Evolutionary conservation across 2,113 vertebrate genomes (phyloP).

Genomic region (Saccopteryx leptura): DNA sequence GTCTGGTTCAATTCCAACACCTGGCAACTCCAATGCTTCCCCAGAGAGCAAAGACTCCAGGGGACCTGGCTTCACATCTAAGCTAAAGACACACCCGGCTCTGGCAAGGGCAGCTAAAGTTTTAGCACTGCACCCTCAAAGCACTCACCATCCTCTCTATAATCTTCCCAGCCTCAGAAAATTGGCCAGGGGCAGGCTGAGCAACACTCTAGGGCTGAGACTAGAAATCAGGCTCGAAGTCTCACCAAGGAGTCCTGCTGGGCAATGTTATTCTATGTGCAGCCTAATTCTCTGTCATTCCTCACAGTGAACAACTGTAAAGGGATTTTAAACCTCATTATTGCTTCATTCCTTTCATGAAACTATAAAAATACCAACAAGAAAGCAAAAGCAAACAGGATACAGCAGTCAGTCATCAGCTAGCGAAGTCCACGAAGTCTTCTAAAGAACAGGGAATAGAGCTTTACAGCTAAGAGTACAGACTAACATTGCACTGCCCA

Average conservation of each 20-base stretch:
- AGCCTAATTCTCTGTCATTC: not conserved
- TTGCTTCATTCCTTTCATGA: not conserved
- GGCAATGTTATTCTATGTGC: accelerated
- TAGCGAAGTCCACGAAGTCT: not conserved
- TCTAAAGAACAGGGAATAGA: not conserved
- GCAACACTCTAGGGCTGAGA: not conserved
- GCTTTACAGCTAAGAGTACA: not conserved
- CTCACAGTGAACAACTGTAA: not conserved
- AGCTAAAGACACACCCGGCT: not conserved
- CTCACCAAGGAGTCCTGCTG: not conserved
- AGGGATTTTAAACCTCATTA: not conserved
- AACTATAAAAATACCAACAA: not conserved
- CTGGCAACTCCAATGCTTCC: not conserved
- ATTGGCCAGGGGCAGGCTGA: not conserved
- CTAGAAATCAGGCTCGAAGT: not conserved
- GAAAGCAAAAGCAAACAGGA: not conserved
- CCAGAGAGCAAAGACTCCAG: not conserved
- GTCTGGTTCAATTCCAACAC: not conserved
- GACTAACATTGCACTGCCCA: not conserved
- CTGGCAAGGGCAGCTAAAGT: not conserved
- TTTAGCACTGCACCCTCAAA: not conserved
- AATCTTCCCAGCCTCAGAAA: not conserved
- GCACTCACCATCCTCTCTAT: not conserved
- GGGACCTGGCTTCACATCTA: not conserved
- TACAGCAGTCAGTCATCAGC: not conserved